Evolutionary conservation across 2,113 vertebrate species (phyloP).

Genomic region (Paramormyrops kingsleyae): DNA sequence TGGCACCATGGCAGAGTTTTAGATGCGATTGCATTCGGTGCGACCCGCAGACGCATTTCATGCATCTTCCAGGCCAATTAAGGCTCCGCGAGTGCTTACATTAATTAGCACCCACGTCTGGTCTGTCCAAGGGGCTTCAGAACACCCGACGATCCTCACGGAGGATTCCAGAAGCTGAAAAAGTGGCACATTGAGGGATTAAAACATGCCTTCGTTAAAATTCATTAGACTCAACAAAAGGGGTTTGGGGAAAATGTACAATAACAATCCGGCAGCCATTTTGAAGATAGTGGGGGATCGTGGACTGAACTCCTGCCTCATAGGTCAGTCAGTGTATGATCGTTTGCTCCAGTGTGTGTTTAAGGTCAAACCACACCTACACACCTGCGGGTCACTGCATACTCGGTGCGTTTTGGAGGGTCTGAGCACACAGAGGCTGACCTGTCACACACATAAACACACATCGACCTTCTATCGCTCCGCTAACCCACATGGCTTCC

Average conservation of each 20-base stretch:
- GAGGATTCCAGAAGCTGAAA: not conserved
- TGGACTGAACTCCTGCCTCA: not conserved
- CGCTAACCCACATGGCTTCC: not conserved
- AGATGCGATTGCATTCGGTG: not conserved
- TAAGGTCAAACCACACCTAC: not conserved
- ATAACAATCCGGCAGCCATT: not conserved
- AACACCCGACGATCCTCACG: not conserved
- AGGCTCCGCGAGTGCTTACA: not conserved
- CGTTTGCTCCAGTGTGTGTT: not conserved
- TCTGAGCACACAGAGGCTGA: not conserved
- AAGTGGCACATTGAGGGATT: not conserved
- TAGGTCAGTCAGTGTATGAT: not conserved
- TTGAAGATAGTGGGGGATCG: not conserved
- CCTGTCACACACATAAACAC: not conserved
- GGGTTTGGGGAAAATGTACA: not conserved
- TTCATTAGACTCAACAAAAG: not conserved
- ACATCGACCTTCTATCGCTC: not conserved
- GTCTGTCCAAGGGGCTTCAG: not conserved
- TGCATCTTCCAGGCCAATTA: not conserved
- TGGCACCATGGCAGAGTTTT: not conserved
- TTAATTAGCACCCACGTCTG: not conserved
- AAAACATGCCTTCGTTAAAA: not conserved
- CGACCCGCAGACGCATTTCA: not conserved
- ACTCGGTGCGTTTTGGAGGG: not conserved
- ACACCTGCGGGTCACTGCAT: not conserved